Evolutionary conservation across 1,140 invertebrate genomes (phyloP).

Genomic region (Parapsyche elsis): DNA sequence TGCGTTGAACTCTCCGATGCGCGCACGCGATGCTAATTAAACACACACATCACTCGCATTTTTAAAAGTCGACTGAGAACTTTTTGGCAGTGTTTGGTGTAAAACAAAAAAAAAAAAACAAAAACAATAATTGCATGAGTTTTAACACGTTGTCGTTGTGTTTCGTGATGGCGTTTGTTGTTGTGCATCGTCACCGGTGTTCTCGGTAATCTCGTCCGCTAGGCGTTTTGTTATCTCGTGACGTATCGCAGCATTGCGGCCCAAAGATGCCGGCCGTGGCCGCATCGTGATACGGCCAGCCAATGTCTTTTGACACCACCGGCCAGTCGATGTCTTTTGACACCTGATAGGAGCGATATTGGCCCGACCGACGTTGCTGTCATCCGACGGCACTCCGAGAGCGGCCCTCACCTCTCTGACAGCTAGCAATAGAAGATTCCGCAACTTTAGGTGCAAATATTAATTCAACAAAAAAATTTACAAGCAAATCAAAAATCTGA

Average conservation of each 20-base stretch:
- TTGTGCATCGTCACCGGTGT: constrained; percentile 32
- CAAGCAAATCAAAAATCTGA: too few relatives aligned
- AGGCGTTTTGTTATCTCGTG: constrained; percentile 48
- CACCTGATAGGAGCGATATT: constrained; percentile 49
- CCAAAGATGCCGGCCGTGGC: constrained; percentile 47
- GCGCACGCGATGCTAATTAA: too few relatives aligned
- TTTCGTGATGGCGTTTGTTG: background rate
- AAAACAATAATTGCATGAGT: background rate
- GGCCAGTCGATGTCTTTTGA: constrained; percentile 49
- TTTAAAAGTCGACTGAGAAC: too few relatives aligned
- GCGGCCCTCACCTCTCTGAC: background rate
- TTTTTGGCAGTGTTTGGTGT: too few relatives aligned
- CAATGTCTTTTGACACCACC: constrained; percentile 15
- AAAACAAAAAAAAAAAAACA: too few relatives aligned
- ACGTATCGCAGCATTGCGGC: constrained; percentile 43
- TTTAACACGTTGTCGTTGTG: background rate
- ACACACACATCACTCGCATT: too few relatives aligned
- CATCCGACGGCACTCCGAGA: constrained; percentile 10
- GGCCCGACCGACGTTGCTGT: constrained; percentile 25
- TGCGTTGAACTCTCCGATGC: too few relatives aligned
- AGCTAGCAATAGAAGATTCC: background rate
- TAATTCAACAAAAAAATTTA: too few relatives aligned
- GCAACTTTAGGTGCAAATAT: background rate
- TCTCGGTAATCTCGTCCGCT: constrained; percentile 32
- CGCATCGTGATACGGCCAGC: constrained; percentile 41